Base-by-base conservation (phyloP, 37 sponge, comb jelly and placozoan genomes). In the Haliclona indistincta region DNA sequence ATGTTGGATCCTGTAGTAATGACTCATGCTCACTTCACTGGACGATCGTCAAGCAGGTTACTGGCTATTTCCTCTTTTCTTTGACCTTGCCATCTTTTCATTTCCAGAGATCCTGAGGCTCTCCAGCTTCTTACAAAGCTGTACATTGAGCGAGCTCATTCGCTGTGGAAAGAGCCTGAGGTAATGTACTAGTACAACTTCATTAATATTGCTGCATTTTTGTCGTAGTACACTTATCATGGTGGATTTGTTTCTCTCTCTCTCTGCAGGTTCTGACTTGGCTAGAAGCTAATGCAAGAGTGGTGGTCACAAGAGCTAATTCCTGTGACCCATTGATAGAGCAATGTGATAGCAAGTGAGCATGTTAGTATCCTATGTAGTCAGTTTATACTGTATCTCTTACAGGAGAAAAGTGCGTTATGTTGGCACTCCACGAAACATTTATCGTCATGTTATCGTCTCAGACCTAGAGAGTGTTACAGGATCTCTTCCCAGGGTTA, bases 111-210 rank as follows among this genome's bases (percentile, higher is more conserved):
- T 25, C 89, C 81, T 25, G 23, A 68, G 10, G 69, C 70, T 22
- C 78, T 84, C 1, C 56, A 77, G 44, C 63, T 92, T 37, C 67
- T 92, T 20, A 38, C 70, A 25, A 82, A 87, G 32, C 71, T 94
- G 23, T 94, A 74, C 41, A 67, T 94, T 52, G 94, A 89, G 71
- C 66, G 94, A 51, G 80, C 61, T 30, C 84, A 91, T 64, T 81
- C 82, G 6, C 52, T 90, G 20, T 94, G 94, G 94, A 94, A 90
- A 44, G 77, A 86, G 40, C 94, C 94, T 38, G 94, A 93, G 80
- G 90, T 92, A 30, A 6, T 63, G 76, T 41, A 75, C 54, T 3
- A 36, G 33, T 40, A 2, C 23, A 10, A 8, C 44, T 15, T 36
- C 6, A 28, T 63, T 47, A 47, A 19, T 45, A 42, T 37, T 10